phyloP scores from a whole-genome alignment of 92 coral and sea anemone species.

The Zoanthus solanderi region DNA sequence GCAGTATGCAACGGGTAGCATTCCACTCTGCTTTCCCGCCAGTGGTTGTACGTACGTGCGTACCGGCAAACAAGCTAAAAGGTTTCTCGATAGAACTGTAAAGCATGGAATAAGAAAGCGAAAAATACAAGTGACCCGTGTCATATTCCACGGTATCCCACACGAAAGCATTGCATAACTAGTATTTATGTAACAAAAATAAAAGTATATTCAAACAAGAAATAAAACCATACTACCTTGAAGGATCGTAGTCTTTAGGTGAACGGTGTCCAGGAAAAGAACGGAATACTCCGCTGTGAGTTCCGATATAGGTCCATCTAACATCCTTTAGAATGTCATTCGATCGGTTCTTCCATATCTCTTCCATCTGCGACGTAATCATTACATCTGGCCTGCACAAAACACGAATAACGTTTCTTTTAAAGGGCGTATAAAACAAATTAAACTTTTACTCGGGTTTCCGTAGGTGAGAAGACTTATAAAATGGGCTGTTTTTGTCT shows the following conservation, averaged over 20 bases:
- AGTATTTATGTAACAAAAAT: no score
- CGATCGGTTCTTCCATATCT: conserved; percentile 76
- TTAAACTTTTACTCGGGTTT: no score
- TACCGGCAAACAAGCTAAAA: no score
- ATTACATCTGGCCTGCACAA: conserved; percentile 89
- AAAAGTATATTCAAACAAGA: neutral
- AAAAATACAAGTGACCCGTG: no score
- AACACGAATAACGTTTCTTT: neutral
- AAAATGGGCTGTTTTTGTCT: no score
- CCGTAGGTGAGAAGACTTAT: no score
- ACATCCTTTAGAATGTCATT: conserved; percentile 89
- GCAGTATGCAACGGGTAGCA: no score
- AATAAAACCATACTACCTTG: conserved; percentile 69
- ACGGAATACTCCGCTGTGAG: conserved; percentile 91
- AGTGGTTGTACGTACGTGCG: no score
- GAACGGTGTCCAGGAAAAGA: conserved; percentile 96
- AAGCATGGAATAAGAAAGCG: neutral
- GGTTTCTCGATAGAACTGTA: no score
- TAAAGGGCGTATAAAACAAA: no score
- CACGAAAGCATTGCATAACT: neutral
- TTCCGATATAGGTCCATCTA: conserved; percentile 96
- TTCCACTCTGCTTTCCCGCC: no score
- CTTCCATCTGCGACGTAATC: conserved; percentile 90
- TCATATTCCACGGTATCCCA: no score
- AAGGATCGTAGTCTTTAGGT: conserved; percentile 86